These are phyloP conservation scores for Pseudachorutes palmiensis DNA, from an alignment of 1,140 invertebrate genomes.

Conservation along the genomic window DNA sequence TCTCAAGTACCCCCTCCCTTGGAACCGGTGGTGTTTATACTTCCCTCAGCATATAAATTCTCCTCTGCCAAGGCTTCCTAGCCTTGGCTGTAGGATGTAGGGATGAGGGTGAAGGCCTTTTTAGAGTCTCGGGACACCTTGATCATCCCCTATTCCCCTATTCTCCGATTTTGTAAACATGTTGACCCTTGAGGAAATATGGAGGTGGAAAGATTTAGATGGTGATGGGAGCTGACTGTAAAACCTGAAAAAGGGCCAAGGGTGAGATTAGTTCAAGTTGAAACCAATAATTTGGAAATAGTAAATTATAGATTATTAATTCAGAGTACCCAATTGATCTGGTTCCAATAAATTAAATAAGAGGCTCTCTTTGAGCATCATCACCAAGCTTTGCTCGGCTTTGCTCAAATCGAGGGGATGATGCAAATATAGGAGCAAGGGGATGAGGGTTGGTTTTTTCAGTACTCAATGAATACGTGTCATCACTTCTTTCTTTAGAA, in stretches of 20 bases:
- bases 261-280: too few species aligned
- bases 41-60: too few species aligned
- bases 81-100: too few species aligned
- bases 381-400: neutral
- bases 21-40: too few species aligned
- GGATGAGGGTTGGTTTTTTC: neutral
- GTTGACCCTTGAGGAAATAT: too few species aligned
- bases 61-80: too few species aligned
- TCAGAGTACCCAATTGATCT: neutral
- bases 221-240: too few species aligned
- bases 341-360: neutral
- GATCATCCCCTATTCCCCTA: neutral
- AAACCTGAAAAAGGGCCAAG: too few species aligned
- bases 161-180: too few species aligned
- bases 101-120: too few species aligned
- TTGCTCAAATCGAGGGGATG: neutral
- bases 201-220: too few species aligned
- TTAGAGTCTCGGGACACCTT: too few species aligned
- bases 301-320: conserved; percentile 12
- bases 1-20: neutral
- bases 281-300: neutral
- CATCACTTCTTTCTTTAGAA: neutral
- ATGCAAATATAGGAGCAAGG: neutral
- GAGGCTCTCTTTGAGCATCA: neutral
- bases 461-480: neutral